phyloP scores from a whole-genome alignment of 2,797 vertebrate species.

The Clamator glandarius region DNA sequence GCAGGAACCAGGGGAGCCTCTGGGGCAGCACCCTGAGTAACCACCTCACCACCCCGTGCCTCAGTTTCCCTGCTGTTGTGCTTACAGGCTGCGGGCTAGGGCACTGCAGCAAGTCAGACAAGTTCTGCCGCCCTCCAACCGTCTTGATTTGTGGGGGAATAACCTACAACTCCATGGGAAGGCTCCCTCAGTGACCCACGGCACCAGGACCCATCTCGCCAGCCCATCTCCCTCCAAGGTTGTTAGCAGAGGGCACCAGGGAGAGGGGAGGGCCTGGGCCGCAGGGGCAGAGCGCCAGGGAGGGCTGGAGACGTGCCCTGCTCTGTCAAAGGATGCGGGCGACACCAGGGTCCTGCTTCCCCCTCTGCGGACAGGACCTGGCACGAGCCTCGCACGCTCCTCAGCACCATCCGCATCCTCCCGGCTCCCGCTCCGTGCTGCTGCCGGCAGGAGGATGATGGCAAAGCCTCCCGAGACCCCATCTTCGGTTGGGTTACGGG shows the following conservation, averaged over 20 bases:
- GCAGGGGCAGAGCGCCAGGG: background rate
- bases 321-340: background rate
- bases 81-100: background rate
- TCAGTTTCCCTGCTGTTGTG: background rate
- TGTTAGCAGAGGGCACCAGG: rapidly evolving
- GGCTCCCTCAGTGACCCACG: rapidly evolving
- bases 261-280: background rate
- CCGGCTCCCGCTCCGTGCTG: rapidly evolving
- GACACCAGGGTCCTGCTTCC: rapidly evolving
- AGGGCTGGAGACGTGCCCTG: background rate
- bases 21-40: rapidly evolving
- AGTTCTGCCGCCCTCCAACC: rapidly evolving
- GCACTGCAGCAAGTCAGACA: background rate
- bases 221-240: background rate
- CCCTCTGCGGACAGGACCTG: background rate
- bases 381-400: background rate
- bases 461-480: background rate
- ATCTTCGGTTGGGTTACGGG: background rate
- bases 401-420: background rate
- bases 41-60: rapidly evolving
- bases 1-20: background rate
- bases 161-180: rapidly evolving
- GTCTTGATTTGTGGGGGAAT: background rate
- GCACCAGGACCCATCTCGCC: background rate
- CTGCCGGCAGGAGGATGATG: rapidly evolving